phyloP scores from a whole-genome alignment of 2,113 vertebrate species.

The Paedocypris sp. region DNA sequence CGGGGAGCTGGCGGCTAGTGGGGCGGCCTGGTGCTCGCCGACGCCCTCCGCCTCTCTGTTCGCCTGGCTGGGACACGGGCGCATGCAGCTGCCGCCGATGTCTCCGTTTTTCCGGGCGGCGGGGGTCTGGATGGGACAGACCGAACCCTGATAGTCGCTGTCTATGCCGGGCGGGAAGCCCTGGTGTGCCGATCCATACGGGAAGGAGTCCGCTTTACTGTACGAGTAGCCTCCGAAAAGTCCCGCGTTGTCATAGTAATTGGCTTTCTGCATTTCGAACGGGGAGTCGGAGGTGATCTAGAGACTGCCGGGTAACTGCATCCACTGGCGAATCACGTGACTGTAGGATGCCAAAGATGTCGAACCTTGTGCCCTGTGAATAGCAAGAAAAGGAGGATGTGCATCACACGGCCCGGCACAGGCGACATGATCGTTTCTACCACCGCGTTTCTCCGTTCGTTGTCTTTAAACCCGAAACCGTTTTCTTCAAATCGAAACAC shows the following conservation, averaged over 20 bases:
- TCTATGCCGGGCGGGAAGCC: conserved; percentile 77
- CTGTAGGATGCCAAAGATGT: conserved; percentile 63
- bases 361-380: conserved; percentile 54
- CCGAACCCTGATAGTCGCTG: conserved; percentile 78
- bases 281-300: conserved; percentile 71
- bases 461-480: too few relatives aligned
- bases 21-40: conserved; percentile 74
- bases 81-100: conserved; percentile 88
- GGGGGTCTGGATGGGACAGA: conserved; percentile 86
- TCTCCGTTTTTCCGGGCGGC: conserved; percentile 76
- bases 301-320: conserved; percentile 82
- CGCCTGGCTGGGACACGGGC: conserved; percentile 68
- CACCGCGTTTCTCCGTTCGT: neutral
- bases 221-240: conserved; percentile 92
- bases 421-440: too few relatives aligned
- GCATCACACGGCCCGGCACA: too few relatives aligned
- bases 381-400: conserved; percentile 12
- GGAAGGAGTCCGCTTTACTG: conserved; percentile 84
- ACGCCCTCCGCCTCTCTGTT: conserved; percentile 69
- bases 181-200: conserved; percentile 77
- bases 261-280: conserved; percentile 92
- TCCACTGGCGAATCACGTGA: conserved; percentile 72
- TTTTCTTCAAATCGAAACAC: too few relatives aligned
- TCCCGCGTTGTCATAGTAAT: conserved; percentile 94
- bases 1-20: conserved; percentile 78